These are phyloP conservation scores for Ennomos quercinarius DNA, from an alignment of 2,888 invertebrate genomes.

Conservation along the genomic window DNA sequence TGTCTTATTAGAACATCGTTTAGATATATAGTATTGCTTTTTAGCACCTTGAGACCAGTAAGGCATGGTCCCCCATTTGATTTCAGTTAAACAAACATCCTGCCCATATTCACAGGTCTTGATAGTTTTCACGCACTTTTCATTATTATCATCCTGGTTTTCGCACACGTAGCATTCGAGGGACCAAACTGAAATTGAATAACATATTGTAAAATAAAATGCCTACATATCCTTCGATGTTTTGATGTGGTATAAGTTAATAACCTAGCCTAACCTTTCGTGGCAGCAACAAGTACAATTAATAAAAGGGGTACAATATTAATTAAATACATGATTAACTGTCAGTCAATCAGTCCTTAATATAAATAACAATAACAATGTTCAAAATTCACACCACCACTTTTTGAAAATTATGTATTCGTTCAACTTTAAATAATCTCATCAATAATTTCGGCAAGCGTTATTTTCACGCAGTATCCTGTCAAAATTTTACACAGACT, in stretches of 20 bases:
- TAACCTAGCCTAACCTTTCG: conserved; percentile 36
- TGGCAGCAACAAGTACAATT: conserved; percentile 33
- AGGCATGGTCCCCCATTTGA: conserved; percentile 98
- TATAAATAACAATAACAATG: too few species aligned
- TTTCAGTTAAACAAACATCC: conserved; percentile 94
- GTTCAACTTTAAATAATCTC: too few species aligned
- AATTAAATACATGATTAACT: conserved; percentile 9
- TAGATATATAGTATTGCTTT: conserved; percentile 97
- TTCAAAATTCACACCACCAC: too few species aligned
- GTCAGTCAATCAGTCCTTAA: too few species aligned
- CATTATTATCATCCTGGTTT: conserved; percentile 95
- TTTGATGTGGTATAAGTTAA: neutral
- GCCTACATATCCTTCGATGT: neutral
- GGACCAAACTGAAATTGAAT: conserved; percentile 81
- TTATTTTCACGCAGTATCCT: too few species aligned
- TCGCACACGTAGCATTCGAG: conserved; percentile 98
- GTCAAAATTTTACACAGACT: too few species aligned
- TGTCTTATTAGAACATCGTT: conserved; percentile 93
- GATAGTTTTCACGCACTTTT: conserved; percentile 96
- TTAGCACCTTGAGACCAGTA: conserved; percentile 97
- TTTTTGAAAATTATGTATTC: too few species aligned
- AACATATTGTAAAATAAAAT: too few species aligned
- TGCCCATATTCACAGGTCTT: conserved; percentile 95
- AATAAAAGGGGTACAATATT: conserved; percentile 38
- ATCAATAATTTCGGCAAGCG: too few species aligned